These are phyloP conservation scores for Brenthis hecate DNA, from an alignment of 2,888 invertebrate genomes.

Conservation along the genomic window DNA sequence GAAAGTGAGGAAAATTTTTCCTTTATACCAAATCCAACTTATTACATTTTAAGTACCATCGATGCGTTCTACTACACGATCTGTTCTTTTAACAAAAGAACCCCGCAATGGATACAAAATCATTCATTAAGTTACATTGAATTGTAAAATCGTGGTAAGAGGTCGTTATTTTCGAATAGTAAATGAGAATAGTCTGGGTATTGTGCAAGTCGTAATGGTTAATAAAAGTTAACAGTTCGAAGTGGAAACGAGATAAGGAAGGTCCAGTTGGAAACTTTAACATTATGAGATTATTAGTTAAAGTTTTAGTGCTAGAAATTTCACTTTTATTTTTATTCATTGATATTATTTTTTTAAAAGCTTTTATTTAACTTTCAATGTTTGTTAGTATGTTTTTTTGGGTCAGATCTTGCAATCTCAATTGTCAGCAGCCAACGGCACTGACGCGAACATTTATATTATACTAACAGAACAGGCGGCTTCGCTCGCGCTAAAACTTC, in stretches of 20 bases:
- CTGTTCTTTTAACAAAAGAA: not conserved
- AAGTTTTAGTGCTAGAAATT: not conserved
- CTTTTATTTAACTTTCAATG: too few species aligned
- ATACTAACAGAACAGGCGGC: too few species aligned
- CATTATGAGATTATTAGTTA: not conserved
- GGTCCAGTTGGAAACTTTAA: not conserved
- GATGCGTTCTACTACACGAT: not conserved
- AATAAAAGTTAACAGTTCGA: constrained; percentile 14
- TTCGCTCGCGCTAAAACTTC: too few species aligned
- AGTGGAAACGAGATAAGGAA: constrained; percentile 19
- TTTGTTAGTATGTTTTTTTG: too few species aligned
- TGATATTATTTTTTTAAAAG: not conserved
- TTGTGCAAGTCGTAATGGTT: constrained; percentile 18
- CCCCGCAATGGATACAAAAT: constrained; percentile 4
- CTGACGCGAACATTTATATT: too few species aligned
- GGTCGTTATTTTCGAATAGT: constrained; percentile 20
- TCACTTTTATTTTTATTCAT: not conserved
- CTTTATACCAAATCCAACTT: not conserved
- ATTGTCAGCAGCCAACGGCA: too few species aligned
- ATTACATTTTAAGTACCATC: not conserved
- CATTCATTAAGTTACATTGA: too few species aligned
- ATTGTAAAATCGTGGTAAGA: constrained; percentile 2
- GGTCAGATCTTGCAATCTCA: too few species aligned
- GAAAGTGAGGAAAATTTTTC: constrained; percentile 8
- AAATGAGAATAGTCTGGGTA: constrained; percentile 20